Conservation (phyloP, 2,888 invertebrate species). For the Ceratothoa steindachneri region DNA sequence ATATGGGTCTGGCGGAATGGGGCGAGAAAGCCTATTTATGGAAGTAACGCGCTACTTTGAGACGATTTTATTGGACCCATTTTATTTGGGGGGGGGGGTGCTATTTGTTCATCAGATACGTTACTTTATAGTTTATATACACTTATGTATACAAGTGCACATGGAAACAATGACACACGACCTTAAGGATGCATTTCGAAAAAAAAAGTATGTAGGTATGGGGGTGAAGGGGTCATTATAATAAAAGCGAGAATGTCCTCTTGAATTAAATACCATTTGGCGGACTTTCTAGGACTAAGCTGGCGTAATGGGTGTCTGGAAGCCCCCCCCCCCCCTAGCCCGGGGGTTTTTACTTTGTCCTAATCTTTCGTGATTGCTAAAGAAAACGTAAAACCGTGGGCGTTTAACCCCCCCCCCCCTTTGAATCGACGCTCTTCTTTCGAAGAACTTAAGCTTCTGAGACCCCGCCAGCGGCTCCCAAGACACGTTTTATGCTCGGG, state of each 20-base stretch:
- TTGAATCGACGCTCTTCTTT: neutral
- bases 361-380: neutral
- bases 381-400: neutral
- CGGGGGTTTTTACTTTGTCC: neutral
- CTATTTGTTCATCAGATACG: too few relatives aligned
- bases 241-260: too few relatives aligned
- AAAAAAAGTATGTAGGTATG: neutral
- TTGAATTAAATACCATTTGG: too few relatives aligned
- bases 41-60: too few relatives aligned
- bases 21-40: too few relatives aligned
- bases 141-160: neutral
- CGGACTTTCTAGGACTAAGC: neutral
- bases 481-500: neutral
- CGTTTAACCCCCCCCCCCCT: neutral
- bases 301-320: neutral
- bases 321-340: neutral
- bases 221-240: neutral
- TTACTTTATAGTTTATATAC: too few relatives aligned
- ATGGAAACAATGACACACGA: neutral
- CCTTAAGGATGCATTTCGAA: neutral
- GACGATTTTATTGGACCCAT: too few relatives aligned
- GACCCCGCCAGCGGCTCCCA: neutral
- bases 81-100: too few relatives aligned
- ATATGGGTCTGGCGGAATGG: too few relatives aligned
- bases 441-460: neutral